Base-by-base conservation (phyloP, 2,888 invertebrate species). In the Sinotaia quadrata region DNA sequence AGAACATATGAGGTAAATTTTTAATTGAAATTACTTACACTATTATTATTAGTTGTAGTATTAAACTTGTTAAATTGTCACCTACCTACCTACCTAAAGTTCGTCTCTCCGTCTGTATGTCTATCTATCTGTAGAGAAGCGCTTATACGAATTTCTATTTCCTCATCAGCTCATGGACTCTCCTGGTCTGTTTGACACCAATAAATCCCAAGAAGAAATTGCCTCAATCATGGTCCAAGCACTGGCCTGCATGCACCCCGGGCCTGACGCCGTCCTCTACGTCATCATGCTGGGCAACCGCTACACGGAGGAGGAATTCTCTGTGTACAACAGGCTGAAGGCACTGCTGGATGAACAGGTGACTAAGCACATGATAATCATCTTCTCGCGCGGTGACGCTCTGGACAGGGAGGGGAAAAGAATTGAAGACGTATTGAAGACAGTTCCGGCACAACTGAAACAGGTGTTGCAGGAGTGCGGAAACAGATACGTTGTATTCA, bases 401-500 rank as follows among this genome's bases (percentile, higher is more conserved):
- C 62, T 62, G 18, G 29, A 51, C 5, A 34, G 62, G 7, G 29
- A 51, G 27, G 34, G 49, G 12, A 2, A 8, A 27, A 62, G 27
- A 15, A 36, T 62, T n/a, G 49, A 49, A 27, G 51, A 51, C 24
- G 10, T 18, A n/a, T 49, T 51, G 62, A 15, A 4, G n/a, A 21
- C 31, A 36, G 33, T 34, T 12, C 62, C 62, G 4, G 33, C 47
- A n/a, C 4, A 10, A 10, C 31, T 62, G 12, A 34, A 49, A 36
- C 31, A 4, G 47, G 62, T 62, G 18, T 37, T 73, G 1, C 27
- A 54, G 2, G 63, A 63, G 29, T 63, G 63, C 41, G 62, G 62
- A 4, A 49, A 69, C 29, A 63, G 73, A 15, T 70, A 57, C 54
- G 31, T 61, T 31, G 65, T 70, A 29, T 58, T 70, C 29, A 66